Conservation (phyloP, 2,888 invertebrate genomes). For the Leptarthrus brevirostris region DNA sequence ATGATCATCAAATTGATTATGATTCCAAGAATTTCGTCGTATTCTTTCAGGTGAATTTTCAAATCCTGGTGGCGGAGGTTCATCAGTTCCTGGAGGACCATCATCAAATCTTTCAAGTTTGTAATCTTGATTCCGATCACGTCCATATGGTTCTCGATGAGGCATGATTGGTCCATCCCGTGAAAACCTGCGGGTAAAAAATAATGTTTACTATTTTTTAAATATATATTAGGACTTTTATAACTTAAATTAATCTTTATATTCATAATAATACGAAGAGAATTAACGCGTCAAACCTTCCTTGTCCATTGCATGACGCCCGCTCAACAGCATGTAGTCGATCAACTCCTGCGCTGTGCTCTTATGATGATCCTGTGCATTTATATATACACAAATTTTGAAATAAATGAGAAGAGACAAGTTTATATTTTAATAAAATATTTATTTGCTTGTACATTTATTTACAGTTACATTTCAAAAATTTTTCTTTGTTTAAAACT, state of each 20-base stretch:
- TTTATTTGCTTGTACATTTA: conserved; percentile 16
- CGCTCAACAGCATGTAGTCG: neutral
- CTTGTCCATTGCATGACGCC: too few relatives aligned
- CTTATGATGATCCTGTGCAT: conserved; percentile 9
- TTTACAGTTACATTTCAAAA: conserved; percentile 20
- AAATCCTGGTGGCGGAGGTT: conserved; percentile 73
- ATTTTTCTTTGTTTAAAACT: too few relatives aligned
- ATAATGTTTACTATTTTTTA: neutral
- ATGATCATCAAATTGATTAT: conserved; percentile 43
- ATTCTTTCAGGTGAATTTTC: conserved; percentile 63
- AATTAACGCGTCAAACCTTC: conserved; percentile 13
- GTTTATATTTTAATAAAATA: conserved; percentile 3
- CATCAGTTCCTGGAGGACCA: conserved; percentile 72
- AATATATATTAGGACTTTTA: conserved; percentile 14
- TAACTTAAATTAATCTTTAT: conserved; percentile 32
- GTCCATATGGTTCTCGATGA: conserved; percentile 36
- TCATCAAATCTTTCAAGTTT: conserved; percentile 68
- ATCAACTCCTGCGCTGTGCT: conserved; percentile 1
- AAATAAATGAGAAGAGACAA: conserved; percentile 24
- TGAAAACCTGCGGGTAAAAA: conserved; percentile 45
- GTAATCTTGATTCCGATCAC: conserved; percentile 44
- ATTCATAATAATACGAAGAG: conserved; percentile 17
- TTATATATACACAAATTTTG: conserved; percentile 10
- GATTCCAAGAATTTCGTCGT: conserved; percentile 49
- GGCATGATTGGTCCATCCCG: conserved; percentile 9